A percentile compares a stretch with the other conserved stretches of the same genome.
Evolutionary conservation across 2,113 vertebrate species (phyloP).

Genomic region (Pseudorectes ferrugineus): DNA sequence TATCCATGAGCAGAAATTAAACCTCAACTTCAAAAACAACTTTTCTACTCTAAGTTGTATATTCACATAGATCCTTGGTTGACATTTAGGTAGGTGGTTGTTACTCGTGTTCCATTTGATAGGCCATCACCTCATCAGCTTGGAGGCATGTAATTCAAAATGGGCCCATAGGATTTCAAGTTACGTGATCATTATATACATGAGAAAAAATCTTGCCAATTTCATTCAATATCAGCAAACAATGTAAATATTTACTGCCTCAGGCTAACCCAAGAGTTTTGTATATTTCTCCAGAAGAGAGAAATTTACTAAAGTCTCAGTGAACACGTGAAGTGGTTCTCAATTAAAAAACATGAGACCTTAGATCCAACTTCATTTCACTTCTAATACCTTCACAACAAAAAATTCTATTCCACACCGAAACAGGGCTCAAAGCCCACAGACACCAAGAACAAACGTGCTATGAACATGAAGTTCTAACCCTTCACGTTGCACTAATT

Average conservation of each 20-base stretch:
- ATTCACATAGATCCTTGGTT: not conserved
- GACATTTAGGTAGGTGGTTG: not conserved
- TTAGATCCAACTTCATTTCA: not conserved
- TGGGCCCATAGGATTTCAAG: accelerated
- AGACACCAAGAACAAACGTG: not conserved
- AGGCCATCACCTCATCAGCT: not conserved
- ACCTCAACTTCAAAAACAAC: not conserved
- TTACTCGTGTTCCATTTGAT: not conserved
- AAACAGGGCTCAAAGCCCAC: not conserved
- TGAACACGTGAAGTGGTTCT: accelerated
- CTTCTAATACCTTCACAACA: accelerated
- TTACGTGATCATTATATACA: accelerated
- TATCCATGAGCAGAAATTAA: not conserved
- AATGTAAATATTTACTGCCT: not conserved
- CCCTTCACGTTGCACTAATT: not conserved
- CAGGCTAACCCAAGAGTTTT: not conserved
- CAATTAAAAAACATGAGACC: not conserved
- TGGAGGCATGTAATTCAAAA: not conserved
- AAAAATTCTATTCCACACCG: not conserved
- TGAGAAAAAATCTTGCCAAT: not conserved
- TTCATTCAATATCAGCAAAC: not conserved
- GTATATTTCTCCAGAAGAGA: not conserved
- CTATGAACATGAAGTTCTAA: accelerated
- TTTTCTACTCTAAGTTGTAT: not conserved
- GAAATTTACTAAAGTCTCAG: not conserved